Base-by-base conservation (phyloP, 2,888 invertebrate species). In the Xestia xanthographa region DNA sequence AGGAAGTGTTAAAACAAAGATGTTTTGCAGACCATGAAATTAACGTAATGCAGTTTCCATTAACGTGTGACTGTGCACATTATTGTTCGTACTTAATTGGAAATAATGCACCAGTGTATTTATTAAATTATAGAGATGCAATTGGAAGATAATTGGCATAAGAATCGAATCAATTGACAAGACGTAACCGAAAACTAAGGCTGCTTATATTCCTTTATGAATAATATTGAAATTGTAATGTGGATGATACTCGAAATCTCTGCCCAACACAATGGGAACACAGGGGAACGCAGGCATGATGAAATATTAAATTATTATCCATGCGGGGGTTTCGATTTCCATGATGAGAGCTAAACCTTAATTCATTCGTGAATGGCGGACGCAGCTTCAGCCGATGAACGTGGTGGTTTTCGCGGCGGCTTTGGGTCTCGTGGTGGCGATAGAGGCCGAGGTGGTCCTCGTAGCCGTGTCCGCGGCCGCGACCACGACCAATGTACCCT, bases 41-140 rank as follows among this genome's bases (percentile, higher is more conserved):
- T 70, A 85, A 12, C 56, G 82, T 85, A 82, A 85, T 82, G 68
- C 77, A 76, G 68, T 83, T 83, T 73, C 53, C 71, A 85, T 84
- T 85, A 69, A 66, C 11, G 22, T 60, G 45, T 56, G 79, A 65
- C 41, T 79, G 38, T 58, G 79, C 83, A 65, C 1, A 83, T 63
- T 65, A 67, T 71, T 12, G 11, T 53, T 38, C 4, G 41, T 22
- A 43, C 66, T 56, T 41, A 17, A 34, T 56, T 69, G 4, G 60
- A 69, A 53, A 68, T 77, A 11, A 38, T 82, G 53, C n/a, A 63
- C 17, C 43, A 20, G 8, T 12, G 41, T 6, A 34, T 22, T 48
- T 6, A 38, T 58, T 20, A 43, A 43, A 53, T 43, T 34, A 75
- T 22, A 38, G 11, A 29, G 26, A 6, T 60, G 5, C n/a, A 29